Base-by-base conservation (phyloP, 1,140 invertebrate species). In the Drosophila sulfurigaster region DNA sequence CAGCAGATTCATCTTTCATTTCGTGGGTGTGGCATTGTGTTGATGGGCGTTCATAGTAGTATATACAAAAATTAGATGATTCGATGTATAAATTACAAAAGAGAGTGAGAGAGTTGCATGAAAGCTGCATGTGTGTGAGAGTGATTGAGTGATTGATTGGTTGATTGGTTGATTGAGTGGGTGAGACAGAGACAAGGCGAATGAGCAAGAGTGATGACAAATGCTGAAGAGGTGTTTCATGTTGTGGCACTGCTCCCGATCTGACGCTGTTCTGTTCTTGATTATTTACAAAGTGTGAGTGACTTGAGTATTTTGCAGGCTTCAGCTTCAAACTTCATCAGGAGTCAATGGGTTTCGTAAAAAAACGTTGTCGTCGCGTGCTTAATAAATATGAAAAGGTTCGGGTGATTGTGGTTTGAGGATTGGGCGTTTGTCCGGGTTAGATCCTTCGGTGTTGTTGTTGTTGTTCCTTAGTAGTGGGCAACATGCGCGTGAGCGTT, bases 341-440 rank as follows among this genome's bases (percentile, higher is more conserved):
- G 51, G 99, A 93, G 98, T 99, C 57, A 64, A 15, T 66, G 38
- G 28, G 51, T 87, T 25, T 25, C 20, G 20, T 25, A 72, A 82
- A 32, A 32, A 7, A 8, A 83, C 81, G 73, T 25, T 65, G 94
- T 97, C 99, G 62, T 98, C 98, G 59, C 98, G 92, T 99, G 97
- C 78, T 98, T 94, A 98, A 97, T 87, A 98, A 98, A 95, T 98
- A 98, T 32, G 97, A 98, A 72, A 71, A 88, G 94, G 95, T 68
- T 93, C 11, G 13, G 32, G 95, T 95, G 75, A 94, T 20, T 94
- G 51, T 71, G 62, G 51, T 32, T 32, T 56, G 51, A 48, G 57
- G 56, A 10, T 38, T 52, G 57, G 13, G 38, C 41, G 41, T 11
- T n/a, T 25, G 20, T 25, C 20, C 20, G 20, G 20, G 20, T 25